Evolutionary conservation across 2,797 vertebrate species (phyloP).

Genomic region (Halcyon chelicuti): DNA sequence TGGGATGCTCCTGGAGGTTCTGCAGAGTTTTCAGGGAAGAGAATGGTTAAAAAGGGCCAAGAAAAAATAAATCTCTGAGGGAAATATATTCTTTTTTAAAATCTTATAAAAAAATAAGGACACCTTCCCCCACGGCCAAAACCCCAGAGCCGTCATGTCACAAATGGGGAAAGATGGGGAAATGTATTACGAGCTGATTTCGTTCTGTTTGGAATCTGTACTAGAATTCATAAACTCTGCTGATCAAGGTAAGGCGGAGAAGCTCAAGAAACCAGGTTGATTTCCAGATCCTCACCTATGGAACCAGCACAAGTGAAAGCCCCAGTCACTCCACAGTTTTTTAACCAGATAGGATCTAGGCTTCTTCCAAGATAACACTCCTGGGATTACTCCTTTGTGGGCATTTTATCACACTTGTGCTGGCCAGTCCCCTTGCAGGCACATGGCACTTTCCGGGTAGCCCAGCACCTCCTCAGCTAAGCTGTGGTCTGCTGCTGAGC

Average conservation of each 20-base stretch:
- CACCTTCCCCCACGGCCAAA: not conserved
- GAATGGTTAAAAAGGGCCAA: not conserved
- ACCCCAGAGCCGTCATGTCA: not conserved
- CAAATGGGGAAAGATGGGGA: not conserved
- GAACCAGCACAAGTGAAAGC: not conserved
- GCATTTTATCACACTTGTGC: rapidly evolving
- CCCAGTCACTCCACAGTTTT: not conserved
- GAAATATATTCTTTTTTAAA: rapidly evolving
- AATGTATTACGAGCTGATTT: not conserved
- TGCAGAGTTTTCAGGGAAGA: not conserved
- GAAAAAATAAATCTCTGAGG: not conserved
- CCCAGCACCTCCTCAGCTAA: not conserved
- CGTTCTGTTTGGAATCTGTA: not conserved
- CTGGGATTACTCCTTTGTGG: not conserved
- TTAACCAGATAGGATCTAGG: not conserved
- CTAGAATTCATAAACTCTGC: not conserved
- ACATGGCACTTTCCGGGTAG: rapidly evolving
- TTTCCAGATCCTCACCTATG: not conserved
- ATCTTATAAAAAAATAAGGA: not conserved
- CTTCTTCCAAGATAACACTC: not conserved
- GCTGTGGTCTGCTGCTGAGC: not conserved
- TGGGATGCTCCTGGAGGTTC: not conserved
- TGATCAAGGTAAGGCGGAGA: not conserved
- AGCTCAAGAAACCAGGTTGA: not conserved
- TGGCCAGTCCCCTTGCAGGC: not conserved